Evolutionary conservation across 2,888 invertebrate species (phyloP).

Genomic region (Nemotelus pantherinus): DNA sequence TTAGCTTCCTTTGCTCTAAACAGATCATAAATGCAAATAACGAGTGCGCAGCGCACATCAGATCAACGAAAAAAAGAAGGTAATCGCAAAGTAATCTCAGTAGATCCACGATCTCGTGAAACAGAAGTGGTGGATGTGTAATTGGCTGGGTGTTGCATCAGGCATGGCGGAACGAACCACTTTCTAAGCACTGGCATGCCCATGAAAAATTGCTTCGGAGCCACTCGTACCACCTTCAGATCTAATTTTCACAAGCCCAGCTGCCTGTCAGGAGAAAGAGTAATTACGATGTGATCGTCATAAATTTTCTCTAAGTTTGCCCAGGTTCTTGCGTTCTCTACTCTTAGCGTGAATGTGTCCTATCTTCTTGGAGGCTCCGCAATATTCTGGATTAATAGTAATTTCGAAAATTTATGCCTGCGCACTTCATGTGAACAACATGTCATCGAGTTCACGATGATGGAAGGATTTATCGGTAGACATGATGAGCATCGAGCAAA

Average conservation of each 20-base stretch:
- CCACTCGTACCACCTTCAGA: conserved; percentile 17
- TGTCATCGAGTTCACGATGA: conserved; percentile 16
- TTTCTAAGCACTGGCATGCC: not conserved
- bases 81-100: conserved; percentile 4
- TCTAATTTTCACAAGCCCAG: conserved; percentile 1
- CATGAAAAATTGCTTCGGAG: conserved; percentile 19
- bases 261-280: conserved; percentile 23
- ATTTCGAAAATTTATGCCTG: conserved; percentile 10
- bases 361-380: not conserved
- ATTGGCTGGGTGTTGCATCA: conserved; percentile 32
- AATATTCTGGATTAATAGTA: conserved; percentile 4
- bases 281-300: conserved; percentile 32
- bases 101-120: not conserved
- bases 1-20: conserved; percentile 7
- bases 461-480: conserved; percentile 9
- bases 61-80: not conserved
- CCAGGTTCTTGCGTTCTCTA: no score
- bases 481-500: not conserved
- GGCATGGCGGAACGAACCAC: not conserved
- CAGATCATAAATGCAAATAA: conserved; percentile 18
- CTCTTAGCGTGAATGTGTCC: no score
- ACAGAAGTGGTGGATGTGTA: conserved; percentile 28
- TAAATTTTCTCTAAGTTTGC: conserved; percentile 15
- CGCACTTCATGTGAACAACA: not conserved
- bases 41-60: not conserved